A percentile compares a stretch with the other conserved stretches of the same genome.
phyloP scores from a whole-genome alignment of 1,140 invertebrate genomes.

The Leptonema lineaticorne region DNA sequence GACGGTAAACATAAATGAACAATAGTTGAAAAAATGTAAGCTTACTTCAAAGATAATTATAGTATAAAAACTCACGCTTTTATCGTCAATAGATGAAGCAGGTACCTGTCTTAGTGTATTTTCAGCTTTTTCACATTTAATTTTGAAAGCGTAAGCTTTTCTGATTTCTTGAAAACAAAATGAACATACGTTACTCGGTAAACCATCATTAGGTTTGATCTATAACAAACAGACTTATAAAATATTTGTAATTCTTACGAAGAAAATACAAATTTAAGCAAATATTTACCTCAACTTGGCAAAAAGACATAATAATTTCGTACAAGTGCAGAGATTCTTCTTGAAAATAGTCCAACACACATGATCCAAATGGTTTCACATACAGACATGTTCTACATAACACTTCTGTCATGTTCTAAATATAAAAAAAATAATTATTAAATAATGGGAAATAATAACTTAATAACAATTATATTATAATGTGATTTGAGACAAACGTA shows the following conservation, averaged over 20 bases:
- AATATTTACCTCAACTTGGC: constrained; percentile 1
- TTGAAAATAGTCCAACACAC: not conserved
- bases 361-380: not conserved
- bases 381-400: not conserved
- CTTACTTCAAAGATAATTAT: not conserved
- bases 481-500: no score
- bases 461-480: no score
- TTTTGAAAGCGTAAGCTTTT: constrained; percentile 8
- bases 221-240: constrained; percentile 1
- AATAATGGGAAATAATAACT: no score
- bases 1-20: no score
- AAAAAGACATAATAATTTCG: constrained; percentile 11
- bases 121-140: constrained; percentile 22
- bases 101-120: constrained; percentile 5
- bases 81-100: not conserved
- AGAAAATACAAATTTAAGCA: not conserved
- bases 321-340: constrained; percentile 5
- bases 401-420: not conserved
- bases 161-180: not conserved
- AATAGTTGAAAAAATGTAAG: no score
- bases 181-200: not conserved
- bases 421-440: not conserved
- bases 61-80: not conserved
- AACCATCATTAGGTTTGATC: constrained; percentile 15
- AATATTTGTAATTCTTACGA: not conserved